Percentiles rank a stretch among this genome's conserved stretches.
These are phyloP conservation scores for Nerophis ophidion DNA, from an alignment of 2,113 vertebrate genomes.

Conservation along the genomic window DNA sequence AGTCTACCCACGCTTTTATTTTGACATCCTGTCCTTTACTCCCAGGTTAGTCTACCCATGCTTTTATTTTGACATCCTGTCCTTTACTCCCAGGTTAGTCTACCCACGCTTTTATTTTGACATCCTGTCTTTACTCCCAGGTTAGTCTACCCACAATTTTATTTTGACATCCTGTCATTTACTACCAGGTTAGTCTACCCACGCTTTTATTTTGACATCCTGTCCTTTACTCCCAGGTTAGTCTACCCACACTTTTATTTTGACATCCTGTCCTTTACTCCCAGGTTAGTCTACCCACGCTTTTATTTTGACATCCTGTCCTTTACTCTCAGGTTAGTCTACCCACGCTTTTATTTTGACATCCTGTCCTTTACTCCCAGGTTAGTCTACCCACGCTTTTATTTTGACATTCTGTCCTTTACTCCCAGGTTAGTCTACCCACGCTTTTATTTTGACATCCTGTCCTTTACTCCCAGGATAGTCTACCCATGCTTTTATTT, in stretches of 20 bases:
- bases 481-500: not conserved
- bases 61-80: too few species aligned
- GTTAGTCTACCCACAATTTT: conserved; percentile 22
- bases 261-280: conserved; percentile 56
- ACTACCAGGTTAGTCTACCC: conserved; percentile 62
- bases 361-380: conserved; percentile 72
- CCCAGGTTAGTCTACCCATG: conserved; percentile 61
- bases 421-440: conserved; percentile 69
- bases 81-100: conserved; percentile 76
- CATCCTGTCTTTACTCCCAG: conserved; percentile 71
- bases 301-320: too few species aligned
- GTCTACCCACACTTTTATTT: not conserved
- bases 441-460: too few species aligned
- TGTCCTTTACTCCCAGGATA: conserved; percentile 76
- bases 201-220: too few species aligned
- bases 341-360: too few species aligned
- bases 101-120: too few species aligned
- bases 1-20: not conserved
- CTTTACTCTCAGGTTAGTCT: conserved; percentile 74
- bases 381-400: conserved; percentile 23
- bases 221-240: conserved; percentile 77
- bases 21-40: conserved; percentile 40
- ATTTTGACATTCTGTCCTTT: too few species aligned
- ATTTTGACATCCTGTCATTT: too few species aligned
- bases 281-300: conserved; percentile 54